A percentile compares a stretch with the other conserved stretches of the same genome.
These are phyloP conservation scores for Leptobrachium leishanense DNA, from an alignment of 2,113 vertebrate species.

Conservation along the genomic window DNA sequence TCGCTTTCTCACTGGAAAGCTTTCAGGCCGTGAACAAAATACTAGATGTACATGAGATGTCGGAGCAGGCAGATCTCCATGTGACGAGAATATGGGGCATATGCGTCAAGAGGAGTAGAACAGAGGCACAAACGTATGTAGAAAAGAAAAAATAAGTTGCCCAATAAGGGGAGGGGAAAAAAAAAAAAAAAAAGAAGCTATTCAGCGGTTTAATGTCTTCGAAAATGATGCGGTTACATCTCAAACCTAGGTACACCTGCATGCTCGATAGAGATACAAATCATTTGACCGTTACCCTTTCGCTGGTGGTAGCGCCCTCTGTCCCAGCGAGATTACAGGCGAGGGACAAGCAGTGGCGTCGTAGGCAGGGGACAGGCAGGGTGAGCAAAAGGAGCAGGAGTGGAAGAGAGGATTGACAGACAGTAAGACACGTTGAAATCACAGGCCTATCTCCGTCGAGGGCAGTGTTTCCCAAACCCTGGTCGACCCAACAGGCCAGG, in stretches of 20 bases:
- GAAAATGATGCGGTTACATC: background rate
- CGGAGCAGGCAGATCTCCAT: background rate
- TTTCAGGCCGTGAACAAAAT: too few relatives aligned
- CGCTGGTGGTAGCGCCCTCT: background rate
- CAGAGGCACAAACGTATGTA: background rate
- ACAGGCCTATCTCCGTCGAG: background rate
- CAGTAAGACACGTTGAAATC: conserved; percentile 2
- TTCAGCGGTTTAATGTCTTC: background rate
- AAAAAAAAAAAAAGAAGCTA: too few relatives aligned
- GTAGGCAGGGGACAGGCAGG: background rate
- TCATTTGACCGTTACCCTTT: conserved; percentile 28
- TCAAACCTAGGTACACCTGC: background rate
- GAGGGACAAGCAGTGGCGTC: conserved; percentile 6
- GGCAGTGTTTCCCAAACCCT: too few relatives aligned
- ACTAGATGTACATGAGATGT: background rate
- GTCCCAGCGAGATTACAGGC: conserved; percentile 7
- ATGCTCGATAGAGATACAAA: conserved; percentile 12
- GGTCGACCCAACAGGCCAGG: too few relatives aligned
- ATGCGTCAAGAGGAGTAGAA: background rate
- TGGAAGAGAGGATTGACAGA: background rate
- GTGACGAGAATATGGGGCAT: background rate
- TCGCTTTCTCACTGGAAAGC: too few relatives aligned
- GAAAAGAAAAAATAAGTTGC: too few relatives aligned
- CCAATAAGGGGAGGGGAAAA: too few relatives aligned
- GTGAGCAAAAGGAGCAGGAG: conserved; percentile 10